A percentile compares a stretch with the other conserved stretches of the same genome.
phyloP scores from a whole-genome alignment of 2,888 invertebrate genomes.

The Junonia oenone region DNA sequence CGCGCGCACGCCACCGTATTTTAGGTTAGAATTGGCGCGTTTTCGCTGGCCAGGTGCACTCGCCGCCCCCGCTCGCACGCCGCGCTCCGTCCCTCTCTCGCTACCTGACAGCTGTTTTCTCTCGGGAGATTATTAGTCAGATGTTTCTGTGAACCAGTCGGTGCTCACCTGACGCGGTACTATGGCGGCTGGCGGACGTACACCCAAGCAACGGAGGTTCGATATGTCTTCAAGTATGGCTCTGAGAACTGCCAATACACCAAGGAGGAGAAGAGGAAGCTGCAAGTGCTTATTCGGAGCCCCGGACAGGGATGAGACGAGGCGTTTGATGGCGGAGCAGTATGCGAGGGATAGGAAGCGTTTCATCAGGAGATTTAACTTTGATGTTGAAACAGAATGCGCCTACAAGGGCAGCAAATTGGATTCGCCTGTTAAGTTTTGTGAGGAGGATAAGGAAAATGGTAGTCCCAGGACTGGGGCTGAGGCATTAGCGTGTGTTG shows the following conservation, averaged over 20 bases:
- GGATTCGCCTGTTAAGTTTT: slow-evolving; percentile 69
- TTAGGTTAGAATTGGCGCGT: slow-evolving; percentile 77
- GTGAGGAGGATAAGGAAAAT: slow-evolving; percentile 63
- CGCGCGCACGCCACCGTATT: slow-evolving; percentile 60
- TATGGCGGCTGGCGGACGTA: slow-evolving; percentile 72
- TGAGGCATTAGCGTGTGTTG: slow-evolving; percentile 63
- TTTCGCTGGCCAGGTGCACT: slow-evolving; percentile 69
- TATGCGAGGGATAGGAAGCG: slow-evolving; percentile 77
- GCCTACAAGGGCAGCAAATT: slow-evolving; percentile 57
- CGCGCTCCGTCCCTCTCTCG: slow-evolving; percentile 44
- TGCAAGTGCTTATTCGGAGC: slow-evolving; percentile 82
- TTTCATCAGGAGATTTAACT: slow-evolving; percentile 80
- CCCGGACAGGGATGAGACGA: slow-evolving; percentile 79
- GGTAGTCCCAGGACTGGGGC: slow-evolving; percentile 58
- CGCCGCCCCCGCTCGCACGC: slow-evolving; percentile 54
- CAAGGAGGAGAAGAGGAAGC: slow-evolving; percentile 64
- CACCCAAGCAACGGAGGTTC: slow-evolving; percentile 68
- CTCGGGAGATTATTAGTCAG: slow-evolving; percentile 76
- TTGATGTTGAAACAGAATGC: slow-evolving; percentile 75
- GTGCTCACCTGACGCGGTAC: slow-evolving; percentile 66
- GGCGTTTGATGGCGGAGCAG: slow-evolving; percentile 79
- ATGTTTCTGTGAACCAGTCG: slow-evolving; percentile 75
- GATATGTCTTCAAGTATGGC: slow-evolving; percentile 62
- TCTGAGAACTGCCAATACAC: slow-evolving; percentile 53
- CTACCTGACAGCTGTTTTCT: slow-evolving; percentile 78